Percentiles rank a stretch among this genome's conserved stretches.
phyloP scores from a whole-genome alignment of 2,888 invertebrate genomes.

The Stenodema calcarata region DNA sequence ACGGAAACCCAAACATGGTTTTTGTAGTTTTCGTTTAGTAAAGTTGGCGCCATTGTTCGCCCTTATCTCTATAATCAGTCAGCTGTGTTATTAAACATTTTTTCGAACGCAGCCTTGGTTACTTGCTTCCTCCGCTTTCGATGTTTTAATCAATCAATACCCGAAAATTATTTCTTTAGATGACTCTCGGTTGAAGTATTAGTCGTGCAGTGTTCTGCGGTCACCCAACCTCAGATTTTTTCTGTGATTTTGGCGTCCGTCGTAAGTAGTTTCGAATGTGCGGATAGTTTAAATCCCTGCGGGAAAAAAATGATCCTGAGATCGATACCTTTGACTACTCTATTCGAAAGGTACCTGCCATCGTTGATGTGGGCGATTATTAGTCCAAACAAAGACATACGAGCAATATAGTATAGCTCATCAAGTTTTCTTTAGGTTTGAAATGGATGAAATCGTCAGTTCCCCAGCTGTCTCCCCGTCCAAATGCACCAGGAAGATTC shows the following conservation, averaged over 20 bases:
- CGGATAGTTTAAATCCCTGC: background rate
- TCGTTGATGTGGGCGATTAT: background rate
- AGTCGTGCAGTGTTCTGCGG: background rate
- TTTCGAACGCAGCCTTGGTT: background rate
- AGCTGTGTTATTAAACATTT: constrained; percentile 35
- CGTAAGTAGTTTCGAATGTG: background rate
- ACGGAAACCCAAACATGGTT: too few relatives aligned
- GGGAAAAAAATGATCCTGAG: background rate
- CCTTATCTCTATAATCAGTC: background rate
- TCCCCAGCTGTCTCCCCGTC: constrained; percentile 30
- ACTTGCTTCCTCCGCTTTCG: background rate
- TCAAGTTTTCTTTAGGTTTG: background rate
- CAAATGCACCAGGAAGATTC: constrained; percentile 58
- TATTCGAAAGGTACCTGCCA: background rate
- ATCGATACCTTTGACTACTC: background rate
- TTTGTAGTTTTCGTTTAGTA: background rate
- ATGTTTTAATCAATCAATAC: constrained; percentile 18
- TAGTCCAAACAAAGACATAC: background rate
- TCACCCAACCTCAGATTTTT: background rate
- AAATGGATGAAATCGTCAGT: constrained; percentile 32
- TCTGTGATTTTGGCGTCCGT: background rate
- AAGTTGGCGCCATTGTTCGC: background rate
- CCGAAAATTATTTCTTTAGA: background rate
- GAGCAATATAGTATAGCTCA: constrained; percentile 1
- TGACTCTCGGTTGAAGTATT: background rate